A percentile compares a stretch with the other conserved stretches of the same genome.
These are phyloP conservation scores for Gymnosoma rotundatum DNA, from an alignment of 2,888 invertebrate species.

Conservation along the genomic window DNA sequence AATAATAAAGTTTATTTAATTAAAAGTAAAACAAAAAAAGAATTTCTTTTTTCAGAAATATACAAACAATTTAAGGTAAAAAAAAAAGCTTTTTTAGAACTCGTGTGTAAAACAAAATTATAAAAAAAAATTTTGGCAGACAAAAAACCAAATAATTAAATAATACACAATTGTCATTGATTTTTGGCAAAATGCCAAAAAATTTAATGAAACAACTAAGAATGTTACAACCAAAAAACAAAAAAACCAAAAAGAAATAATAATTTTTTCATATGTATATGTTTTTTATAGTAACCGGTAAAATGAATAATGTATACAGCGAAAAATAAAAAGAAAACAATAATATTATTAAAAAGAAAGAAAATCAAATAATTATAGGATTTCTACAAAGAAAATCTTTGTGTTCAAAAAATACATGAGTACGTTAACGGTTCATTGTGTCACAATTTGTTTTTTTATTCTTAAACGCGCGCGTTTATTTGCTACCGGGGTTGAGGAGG, in stretches of 20 bases:
- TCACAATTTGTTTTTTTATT: not conserved
- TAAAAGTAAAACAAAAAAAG: too few species aligned
- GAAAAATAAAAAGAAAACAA: not conserved
- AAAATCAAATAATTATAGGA: conserved; percentile 1
- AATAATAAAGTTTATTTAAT: too few species aligned
- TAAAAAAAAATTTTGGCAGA: conserved; percentile 50
- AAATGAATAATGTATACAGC: not conserved
- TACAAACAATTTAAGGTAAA: not conserved
- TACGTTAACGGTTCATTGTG: conserved; percentile 28
- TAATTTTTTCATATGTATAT: not conserved
- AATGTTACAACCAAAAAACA: not conserved
- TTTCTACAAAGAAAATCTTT: conserved; percentile 48
- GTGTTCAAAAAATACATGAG: not conserved
- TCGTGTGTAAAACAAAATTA: conserved; percentile 13
- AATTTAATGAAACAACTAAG: conserved; percentile 1
- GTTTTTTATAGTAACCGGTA: not conserved
- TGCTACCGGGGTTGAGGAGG: conserved; percentile 28
- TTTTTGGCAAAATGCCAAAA: conserved; percentile 40
- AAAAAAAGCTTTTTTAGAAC: not conserved
- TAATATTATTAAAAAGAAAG: not conserved
- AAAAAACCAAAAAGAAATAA: conserved; percentile 11
- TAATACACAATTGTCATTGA: conserved; percentile 38
- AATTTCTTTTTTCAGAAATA: not conserved
- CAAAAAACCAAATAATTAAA: conserved; percentile 22
- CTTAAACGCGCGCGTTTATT: not conserved